A percentile compares a stretch with the other conserved stretches of the same genome.
These are phyloP conservation scores for Phytoseiulus persimilis DNA, from an alignment of 2,888 invertebrate genomes.

Conservation along the genomic window DNA sequence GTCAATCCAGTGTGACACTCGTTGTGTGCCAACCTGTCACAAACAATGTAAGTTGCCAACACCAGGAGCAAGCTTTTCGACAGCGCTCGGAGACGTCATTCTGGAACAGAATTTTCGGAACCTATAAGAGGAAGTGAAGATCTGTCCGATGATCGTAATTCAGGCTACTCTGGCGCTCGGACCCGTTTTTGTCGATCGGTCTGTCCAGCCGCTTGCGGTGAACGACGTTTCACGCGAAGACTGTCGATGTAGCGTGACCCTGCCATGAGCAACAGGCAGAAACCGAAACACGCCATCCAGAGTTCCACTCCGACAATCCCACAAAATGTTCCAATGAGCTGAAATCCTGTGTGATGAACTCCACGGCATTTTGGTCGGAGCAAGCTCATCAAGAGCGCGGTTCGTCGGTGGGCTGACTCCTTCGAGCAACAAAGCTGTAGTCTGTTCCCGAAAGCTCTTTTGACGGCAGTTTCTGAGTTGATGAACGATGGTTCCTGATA, in stretches of 20 bases:
- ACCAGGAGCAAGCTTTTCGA: neutral
- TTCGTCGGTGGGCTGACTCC: no score
- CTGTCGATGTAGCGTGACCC: neutral
- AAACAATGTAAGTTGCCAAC: constrained; percentile 56
- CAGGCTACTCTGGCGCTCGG: neutral
- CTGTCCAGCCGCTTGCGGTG: neutral
- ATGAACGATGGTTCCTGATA: no score
- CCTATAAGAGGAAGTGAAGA: neutral
- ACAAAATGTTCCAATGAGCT: neutral
- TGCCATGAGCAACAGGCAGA: neutral
- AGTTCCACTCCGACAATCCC: constrained; percentile 38
- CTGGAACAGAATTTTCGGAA: neutral
- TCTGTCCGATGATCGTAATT: neutral
- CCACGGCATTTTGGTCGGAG: neutral
- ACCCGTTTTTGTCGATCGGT: neutral
- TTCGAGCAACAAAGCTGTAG: no score
- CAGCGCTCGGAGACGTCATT: neutral
- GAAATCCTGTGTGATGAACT: neutral
- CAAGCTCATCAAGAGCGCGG: no score
- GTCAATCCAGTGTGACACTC: constrained; percentile 64
- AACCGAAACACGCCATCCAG: neutral
- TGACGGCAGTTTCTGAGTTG: no score
- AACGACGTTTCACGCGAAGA: neutral
- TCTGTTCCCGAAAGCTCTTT: no score
- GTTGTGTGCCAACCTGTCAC: constrained; percentile 74